A percentile compares a stretch with the other conserved stretches of the same genome.
These are phyloP conservation scores for Eilema sororculum DNA, from an alignment of 2,888 invertebrate genomes.

Conservation along the genomic window DNA sequence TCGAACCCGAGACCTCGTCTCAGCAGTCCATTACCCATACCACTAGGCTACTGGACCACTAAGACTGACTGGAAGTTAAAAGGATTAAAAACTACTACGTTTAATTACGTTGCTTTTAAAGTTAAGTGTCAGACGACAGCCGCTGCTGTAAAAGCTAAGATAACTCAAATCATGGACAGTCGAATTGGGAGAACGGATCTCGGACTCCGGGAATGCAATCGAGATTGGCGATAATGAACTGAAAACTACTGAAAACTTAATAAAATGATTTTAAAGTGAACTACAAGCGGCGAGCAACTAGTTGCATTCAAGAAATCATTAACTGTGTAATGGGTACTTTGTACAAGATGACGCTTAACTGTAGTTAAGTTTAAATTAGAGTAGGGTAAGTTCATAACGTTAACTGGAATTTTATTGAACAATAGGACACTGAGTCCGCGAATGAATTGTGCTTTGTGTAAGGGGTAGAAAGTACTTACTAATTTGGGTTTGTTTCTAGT, in stretches of 20 bases:
- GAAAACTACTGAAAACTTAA: neutral
- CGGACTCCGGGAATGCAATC: neutral
- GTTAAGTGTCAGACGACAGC: neutral
- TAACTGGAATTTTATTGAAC: conserved; percentile 1
- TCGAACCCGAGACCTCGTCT: too few relatives aligned
- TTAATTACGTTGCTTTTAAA: neutral
- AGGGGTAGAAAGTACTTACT: neutral
- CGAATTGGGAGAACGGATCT: neutral
- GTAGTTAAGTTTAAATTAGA: too few relatives aligned
- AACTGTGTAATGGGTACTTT: neutral
- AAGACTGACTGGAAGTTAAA: too few relatives aligned
- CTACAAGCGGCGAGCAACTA: too few relatives aligned
- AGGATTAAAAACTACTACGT: too few relatives aligned
- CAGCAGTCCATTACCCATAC: too few relatives aligned
- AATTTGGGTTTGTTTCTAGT: neutral
- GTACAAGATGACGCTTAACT: neutral
- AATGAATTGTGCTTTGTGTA: neutral
- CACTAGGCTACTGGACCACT: too few relatives aligned
- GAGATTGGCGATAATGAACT: too few relatives aligned
- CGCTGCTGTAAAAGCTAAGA: neutral
- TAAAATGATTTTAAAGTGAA: neutral
- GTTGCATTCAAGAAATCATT: too few relatives aligned
- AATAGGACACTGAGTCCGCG: neutral
- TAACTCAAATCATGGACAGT: neutral
- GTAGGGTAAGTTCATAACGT: neutral